Base-by-base conservation (phyloP, 2,888 invertebrate genomes). In the Barypeithes pellucidus region DNA sequence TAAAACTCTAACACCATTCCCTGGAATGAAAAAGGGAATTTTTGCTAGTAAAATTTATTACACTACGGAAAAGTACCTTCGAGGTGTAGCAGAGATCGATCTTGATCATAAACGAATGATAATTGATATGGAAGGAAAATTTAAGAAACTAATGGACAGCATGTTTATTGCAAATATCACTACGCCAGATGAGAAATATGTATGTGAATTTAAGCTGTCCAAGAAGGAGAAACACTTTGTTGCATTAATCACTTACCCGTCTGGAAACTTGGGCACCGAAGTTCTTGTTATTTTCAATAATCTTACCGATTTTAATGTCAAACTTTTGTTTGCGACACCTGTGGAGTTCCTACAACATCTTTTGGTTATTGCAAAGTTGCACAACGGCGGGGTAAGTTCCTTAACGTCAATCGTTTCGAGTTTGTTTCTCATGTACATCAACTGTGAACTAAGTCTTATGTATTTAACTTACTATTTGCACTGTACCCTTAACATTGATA, bases 151-250 rank as follows among this genome's bases (percentile, higher is more conserved):
- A 20, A 92, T 92, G 0, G 93, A 94, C 84, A 94, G 92, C 75
- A 93, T 92, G 91, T 82, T 94, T 1, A 88, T 89, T 0, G 89
- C 94, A 16, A 94, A 94, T 83, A 89, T 94, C 3, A 94, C 93
- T 0, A 93, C 94, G 2, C 93, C 94, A 0, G 86, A 92, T 59
- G 90, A 92, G 60, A 91, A 91, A 67, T 91, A 91, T 79, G 89
- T 89, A 0, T 93, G 92, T 0, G 87, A 92, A 2, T 91, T 94
- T 79, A 94, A 94, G 0, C 89, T 94, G 68, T 91, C 92, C 1
- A 93, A 94, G 77, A 87, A 88, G 4, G 89, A 92, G 62, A 87
- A 90, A 57, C 93, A 94, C 83, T 85, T 93, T 0, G 93, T 94
- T 0, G 93, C 94, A 0, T 91, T 93, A 86, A 86, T 95, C 0